Base-by-base conservation (phyloP, 2,113 vertebrate genomes). In the Pelecanus crispus region DNA sequence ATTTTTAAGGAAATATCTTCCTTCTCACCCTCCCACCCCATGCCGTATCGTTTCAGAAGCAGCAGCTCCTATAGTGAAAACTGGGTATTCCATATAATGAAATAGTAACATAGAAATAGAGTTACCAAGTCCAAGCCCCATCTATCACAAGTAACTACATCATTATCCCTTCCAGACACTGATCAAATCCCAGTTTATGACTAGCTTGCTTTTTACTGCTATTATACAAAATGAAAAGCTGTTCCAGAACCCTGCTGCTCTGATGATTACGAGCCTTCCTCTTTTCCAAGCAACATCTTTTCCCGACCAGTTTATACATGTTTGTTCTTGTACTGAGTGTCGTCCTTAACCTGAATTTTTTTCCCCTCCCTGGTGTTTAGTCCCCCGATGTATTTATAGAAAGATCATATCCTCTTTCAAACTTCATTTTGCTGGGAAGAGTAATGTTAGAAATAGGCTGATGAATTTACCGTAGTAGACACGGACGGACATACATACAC, bases 351-450 rank as follows among this genome's bases (percentile, higher is more conserved):
- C 77, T 86, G 92, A 93, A 94, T 94, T 96, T 91, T 95, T 89
- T 86, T 81, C 88, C 84, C 92, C 71, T 94, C 94, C 93, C 87
- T 79, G 91, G 70, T 72, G 86, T 95, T 91, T 79, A 66, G 83
- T 87, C 77, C 78, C 78, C 87, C 83, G 94, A 68, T 93, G 78
- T 96, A 96, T 96, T 96, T 95, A 94, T 92, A 95, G 96, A 92
- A 88, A 86, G 85, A 93, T 93, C 92, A 45, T 86, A 80, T 96
- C 93, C 95, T 93, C 94, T 93, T 92, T 95, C 95, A 45, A 93
- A 62, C 92, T 92, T 90, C 81, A 81, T 95, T 97, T 95, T 96
- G 93, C 88, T 77, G 68, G 85, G 81, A 97, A 96, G 74, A 96
- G 93, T 94, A 49, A 88, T 90, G 78, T 71, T 90, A 95, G 88